phyloP scores from a whole-genome alignment of 1,140 invertebrate species.

The Habropoda laboriosa region DNA sequence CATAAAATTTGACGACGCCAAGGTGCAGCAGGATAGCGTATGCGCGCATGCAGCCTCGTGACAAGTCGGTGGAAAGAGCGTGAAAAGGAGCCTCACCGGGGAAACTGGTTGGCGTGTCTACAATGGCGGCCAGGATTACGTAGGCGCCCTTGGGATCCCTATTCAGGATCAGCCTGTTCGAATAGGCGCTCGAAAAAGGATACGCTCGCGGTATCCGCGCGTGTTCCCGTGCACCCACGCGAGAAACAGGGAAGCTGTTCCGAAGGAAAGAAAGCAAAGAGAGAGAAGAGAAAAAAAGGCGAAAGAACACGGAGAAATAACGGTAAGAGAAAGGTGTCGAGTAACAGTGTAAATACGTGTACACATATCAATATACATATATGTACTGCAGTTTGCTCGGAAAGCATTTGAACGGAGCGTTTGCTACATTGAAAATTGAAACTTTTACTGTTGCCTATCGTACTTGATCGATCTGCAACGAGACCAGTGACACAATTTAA shows the following conservation, averaged over 20 bases:
- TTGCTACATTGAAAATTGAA: background rate
- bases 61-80: conserved; percentile 60
- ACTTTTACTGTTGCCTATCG: background rate
- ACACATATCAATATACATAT: no score
- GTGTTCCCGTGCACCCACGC: conserved; percentile 28
- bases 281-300: no score
- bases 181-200: conserved; percentile 71
- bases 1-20: background rate
- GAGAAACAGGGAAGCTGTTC: background rate
- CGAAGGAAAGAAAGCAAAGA: background rate
- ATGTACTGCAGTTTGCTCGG: no score
- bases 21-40: no score
- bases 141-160: conserved; percentile 75
- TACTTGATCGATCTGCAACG: background rate
- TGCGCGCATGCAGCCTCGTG: background rate
- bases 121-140: conserved; percentile 74
- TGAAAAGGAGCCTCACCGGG: conserved; percentile 66
- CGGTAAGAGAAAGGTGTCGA: conserved; percentile 34
- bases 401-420: background rate
- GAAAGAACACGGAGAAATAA: conserved; percentile 24
- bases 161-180: conserved; percentile 67
- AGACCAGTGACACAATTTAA: background rate
- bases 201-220: conserved; percentile 14
- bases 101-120: conserved; percentile 70
- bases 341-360: no score